Evolutionary conservation across 2,888 invertebrate species (phyloP), one percentile per base, ranked within the genome.

Genomic region (Myopa testacea): DNA sequence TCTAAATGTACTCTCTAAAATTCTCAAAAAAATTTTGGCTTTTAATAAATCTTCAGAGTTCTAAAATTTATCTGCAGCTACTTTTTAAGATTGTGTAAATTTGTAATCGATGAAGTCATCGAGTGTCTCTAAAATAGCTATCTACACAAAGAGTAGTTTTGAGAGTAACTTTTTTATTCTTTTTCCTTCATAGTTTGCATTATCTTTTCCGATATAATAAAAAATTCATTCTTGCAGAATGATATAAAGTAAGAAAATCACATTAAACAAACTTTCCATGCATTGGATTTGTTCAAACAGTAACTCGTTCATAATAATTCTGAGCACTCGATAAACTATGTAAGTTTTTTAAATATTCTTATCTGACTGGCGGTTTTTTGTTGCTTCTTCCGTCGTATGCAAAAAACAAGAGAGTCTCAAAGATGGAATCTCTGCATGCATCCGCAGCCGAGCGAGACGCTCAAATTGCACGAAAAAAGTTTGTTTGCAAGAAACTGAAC

Each of bases 401-500:
- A 26, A 19, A 62, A 62, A 62, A 26, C 62, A 19, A 26, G 6
- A 19, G 26, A 19, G 4, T 62, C 34, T 62, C 62, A 26, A 26
- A 19, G 62, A 62, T 10, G 55, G n/a, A 14, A n/a, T n/a, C 55
- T 14, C 14, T n/a, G 55, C 55, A n/a, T n/a, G 55, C 14, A 55
- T 10, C 55, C 5, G 62, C 62, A 62, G 34, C 62, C 26, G n/a
- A 62, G 62, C n/a, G 62, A 62, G 8, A 26, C 34, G 26, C 10
- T 62, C 62, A 62, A 62, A 14, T 26, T 14, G 62, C 62, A 62
- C 62, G 19, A 62, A 26, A 4, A 10, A 26, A 62, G 10, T 19
- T 62, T 62, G 62, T 34, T 62, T 62, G 62, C 62, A 62, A 62
- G 62, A 62, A 62, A 5, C 14, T 55, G 55, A 55, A n/a, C 10